Evolutionary conservation across 2,888 invertebrate genomes (phyloP), one percentile per base, ranked within the genome.

Genomic region (Selenia dentaria): DNA sequence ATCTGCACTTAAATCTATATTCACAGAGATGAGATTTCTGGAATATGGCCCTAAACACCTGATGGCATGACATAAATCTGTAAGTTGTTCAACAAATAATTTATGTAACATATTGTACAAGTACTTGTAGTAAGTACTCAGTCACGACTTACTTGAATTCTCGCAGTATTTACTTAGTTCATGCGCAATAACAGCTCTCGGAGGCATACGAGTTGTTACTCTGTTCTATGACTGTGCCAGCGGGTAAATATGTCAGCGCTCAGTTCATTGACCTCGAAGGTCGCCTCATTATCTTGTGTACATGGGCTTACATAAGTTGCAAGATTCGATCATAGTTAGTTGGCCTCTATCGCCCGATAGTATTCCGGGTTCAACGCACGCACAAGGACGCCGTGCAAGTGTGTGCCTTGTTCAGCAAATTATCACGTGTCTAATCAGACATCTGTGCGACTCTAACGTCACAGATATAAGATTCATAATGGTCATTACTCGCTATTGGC

Each of bases 361-460:
- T 74, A 70, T 86, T 86, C 89, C 87, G 86, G 87, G 87, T 83
- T 83, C 74, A 78, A 74, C 68, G 81, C 36, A 60, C 83, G 67
- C 58, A 65, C 88, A 89, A 88, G 89, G 87, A 82, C 87, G 83
- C 76, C 67, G 70, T 72, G 73, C 57, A 57, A 51, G 51, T 43
- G 57, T 67, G 65, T 66, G 67, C 70, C 62, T 59, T 58, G 60
- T 51, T 68, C 54, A 66, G 64, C 59, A 67, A 64, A 69, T 65
- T 62, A 63, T 57, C 62, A 64, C 62, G 60, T 67, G 59, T 53
- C 58, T 41, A 51, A 48, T 48, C 29, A 37, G 48, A 43, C 55
- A 58, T 52, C 44, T 37, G 31, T 25, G 37, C 29, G 46, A 60
- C 59, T 51, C 35, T 55, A 61, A 44, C 25, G 13, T 25, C 5